Conservation (phyloP, 37 sponge, comb jelly and placozoan genomes). For the Halisarca cf. caerulea region DNA sequence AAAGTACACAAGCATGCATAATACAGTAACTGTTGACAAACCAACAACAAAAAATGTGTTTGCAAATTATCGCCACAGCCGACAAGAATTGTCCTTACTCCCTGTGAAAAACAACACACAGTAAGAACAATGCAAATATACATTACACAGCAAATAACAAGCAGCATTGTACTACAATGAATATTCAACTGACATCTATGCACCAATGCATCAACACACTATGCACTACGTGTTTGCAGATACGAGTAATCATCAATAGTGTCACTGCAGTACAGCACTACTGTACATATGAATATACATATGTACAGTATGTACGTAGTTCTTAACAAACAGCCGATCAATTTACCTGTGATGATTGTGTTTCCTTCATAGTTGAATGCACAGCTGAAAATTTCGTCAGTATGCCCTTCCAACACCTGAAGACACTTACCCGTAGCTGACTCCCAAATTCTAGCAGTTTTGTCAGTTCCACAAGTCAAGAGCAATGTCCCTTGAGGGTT, state of each 20-base stretch:
- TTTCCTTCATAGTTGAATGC: conserved; percentile 97
- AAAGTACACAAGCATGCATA: too few species aligned
- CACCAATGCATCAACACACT: too few species aligned
- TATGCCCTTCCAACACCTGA: conserved; percentile 95
- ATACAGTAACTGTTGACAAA: too few species aligned
- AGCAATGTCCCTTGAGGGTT: conserved; percentile 92
- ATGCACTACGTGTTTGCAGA: too few species aligned
- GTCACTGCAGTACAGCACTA: not conserved
- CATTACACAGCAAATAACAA: too few species aligned
- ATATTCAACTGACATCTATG: too few species aligned
- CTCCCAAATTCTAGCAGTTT: conserved; percentile 93
- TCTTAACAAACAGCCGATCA: too few species aligned
- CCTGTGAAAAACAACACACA: conserved; percentile 30
- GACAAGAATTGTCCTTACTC: conserved; percentile 98
- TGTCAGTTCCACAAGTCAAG: conserved; percentile 92
- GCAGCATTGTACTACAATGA: too few species aligned
- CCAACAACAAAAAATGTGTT: not conserved
- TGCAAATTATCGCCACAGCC: conserved; percentile 86
- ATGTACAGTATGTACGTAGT: not conserved
- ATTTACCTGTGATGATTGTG: conserved; percentile 87
- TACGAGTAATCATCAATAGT: too few species aligned
- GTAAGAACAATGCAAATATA: too few species aligned
- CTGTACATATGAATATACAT: not conserved
- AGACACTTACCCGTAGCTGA: conserved; percentile 65
- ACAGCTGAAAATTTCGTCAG: conserved; percentile 95